Evolutionary conservation across 2,888 invertebrate species (phyloP), one percentile per base, ranked within the genome.

Genomic region (Leptarthrus brevirostris): DNA sequence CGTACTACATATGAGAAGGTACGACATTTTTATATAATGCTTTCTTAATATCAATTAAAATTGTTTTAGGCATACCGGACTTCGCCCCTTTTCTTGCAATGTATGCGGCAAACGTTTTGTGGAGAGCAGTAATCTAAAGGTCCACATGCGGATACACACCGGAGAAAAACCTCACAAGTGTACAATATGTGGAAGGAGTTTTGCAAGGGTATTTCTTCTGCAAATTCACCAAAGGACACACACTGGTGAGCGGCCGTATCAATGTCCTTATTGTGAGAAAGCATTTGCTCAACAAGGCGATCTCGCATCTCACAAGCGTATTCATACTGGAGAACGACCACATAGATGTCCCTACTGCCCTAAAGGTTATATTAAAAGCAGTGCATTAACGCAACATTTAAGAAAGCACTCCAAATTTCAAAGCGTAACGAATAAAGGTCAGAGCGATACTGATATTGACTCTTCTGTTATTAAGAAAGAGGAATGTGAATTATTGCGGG

Each of bases 211-310:
- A 3, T 84, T 82, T 72, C 75, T 82, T 1, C 20, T 80, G 74
- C 77, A 70, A 54, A 76, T 83, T 0, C 88, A 89, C 77, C 84
- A 88, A 5, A 84, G 89, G 3, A 86, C 85, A 30, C 86, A 85
- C 74, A 86, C 86, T 0, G 87, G 79, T 0, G 76, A 77, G 40
- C 70, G 74, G 52, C 69, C 1, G 61, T 80, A 78, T 40, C 77
- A 74, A 2, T 83, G 83, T 18, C 75, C 77, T 12, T 77, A 49
- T 22, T 77, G 78, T 73, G 49, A 70, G 3, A 77, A 77, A 73
- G 76, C 77, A 12, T 79, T 79, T 71, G 76, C 77, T 1, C 79
- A 78, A 64, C 78, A 76, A 53, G 77, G 78, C 3, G 79, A 79
- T 72, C 49, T 79, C 6, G 70, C 77, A 1, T 75, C 79, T 8